Evolutionary conservation across 2,888 invertebrate species (phyloP).

Genomic region (Thymelicus acteon): DNA sequence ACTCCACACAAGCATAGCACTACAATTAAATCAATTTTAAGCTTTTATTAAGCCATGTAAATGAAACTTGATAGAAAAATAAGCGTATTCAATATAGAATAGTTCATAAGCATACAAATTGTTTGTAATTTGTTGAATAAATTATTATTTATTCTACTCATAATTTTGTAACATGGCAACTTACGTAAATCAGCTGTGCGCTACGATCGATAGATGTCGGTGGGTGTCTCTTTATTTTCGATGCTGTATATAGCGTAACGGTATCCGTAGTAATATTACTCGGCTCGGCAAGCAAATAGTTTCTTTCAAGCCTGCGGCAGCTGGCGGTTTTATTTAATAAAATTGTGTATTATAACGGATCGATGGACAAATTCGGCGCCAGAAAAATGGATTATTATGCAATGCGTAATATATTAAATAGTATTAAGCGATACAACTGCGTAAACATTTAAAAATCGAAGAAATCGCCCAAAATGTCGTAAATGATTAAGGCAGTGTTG

Average conservation of each 20-base stretch:
- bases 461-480: slow-evolving; percentile 60
- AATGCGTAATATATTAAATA: slow-evolving; percentile 49
- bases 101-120: not conserved
- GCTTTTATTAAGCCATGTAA: not conserved
- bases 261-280: slow-evolving; percentile 80
- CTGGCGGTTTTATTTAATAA: slow-evolving; percentile 69
- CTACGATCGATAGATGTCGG: slow-evolving; percentile 83
- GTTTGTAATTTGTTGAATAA: not conserved
- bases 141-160: slow-evolving; percentile 1
- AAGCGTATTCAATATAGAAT: not conserved
- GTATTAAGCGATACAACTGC: slow-evolving; percentile 36
- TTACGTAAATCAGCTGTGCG: slow-evolving; percentile 68
- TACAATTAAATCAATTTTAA: not conserved
- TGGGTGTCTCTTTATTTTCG: slow-evolving; percentile 82
- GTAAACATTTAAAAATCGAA: slow-evolving; percentile 44
- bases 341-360: slow-evolving; percentile 61
- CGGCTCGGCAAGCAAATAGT: slow-evolving; percentile 58
- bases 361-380: slow-evolving; percentile 64
- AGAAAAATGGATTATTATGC: slow-evolving; percentile 60
- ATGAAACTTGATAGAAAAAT: not conserved
- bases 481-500: slow-evolving; percentile 62
- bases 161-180: slow-evolving; percentile 58
- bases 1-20: slow-evolving; percentile 41
- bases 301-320: slow-evolving; percentile 65
- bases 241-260: slow-evolving; percentile 72